Base-by-base conservation (phyloP, 35 echinoderm and acorn worm genomes). In the Stichopus chloronotus region DNA sequence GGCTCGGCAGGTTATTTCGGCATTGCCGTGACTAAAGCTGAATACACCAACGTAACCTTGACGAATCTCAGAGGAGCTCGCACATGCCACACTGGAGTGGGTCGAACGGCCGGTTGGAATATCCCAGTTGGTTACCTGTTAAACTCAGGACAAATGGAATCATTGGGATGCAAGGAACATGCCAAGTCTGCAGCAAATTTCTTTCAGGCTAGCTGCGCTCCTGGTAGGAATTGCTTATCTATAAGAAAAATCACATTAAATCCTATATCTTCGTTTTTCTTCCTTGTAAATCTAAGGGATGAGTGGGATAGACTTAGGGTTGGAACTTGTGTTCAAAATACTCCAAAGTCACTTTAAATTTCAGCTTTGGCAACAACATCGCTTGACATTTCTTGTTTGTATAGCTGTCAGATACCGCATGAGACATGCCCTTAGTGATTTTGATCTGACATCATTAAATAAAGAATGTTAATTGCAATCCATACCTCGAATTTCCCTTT, bases 31-130 rank as follows among this genome's bases (percentile, higher is more conserved):
- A 93, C 92, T 0, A 88, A 81, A 59, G 78, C 68, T 6, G 83
- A 21, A n/a, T 86, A 93, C 63, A 91, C 93, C 4, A 80, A 43
- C n/a, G 69, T 98, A 16, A 93, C 2, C 25, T 23, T 98, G 17
- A 63, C 83, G 3, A 88, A 88, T 54, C 93, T 98, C 7, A 52
- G 43, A 59, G 93, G 93, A 2, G 94, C 91, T 54, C 90, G 78
- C 7, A 87, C 93, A 2, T 96, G 95, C 60, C 96, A 98, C 81
- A 96, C 94, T 5, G 97, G 97, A 5, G 72, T 96, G 10, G 92
- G 72, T 19, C 92, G 88, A 63, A 96, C 97, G 2, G 94, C 94
- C 9, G 97, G 97, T n/a, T 98, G 97, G 97, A 96, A 96, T 68
- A 89, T 98, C 21, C 97, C 94, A 17, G 72, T 98, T 16, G 94